Evolutionary conservation across 1,140 invertebrate genomes (phyloP).

Genomic region (Myzus persicae): DNA sequence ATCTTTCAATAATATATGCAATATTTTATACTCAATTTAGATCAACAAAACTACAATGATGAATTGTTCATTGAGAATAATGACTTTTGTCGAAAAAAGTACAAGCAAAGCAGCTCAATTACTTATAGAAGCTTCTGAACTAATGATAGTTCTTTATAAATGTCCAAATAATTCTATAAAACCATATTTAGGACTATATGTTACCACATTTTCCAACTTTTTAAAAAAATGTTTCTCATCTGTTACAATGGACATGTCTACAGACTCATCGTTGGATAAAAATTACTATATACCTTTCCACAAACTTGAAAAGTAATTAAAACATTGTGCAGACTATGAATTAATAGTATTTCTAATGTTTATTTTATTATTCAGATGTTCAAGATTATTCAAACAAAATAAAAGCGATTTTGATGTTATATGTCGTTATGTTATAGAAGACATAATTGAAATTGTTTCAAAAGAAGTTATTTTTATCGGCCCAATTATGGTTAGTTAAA

Average conservation of each 20-base stretch:
- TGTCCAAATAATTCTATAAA: conserved; percentile 30
- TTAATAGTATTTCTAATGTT: not conserved
- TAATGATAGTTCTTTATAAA: conserved; percentile 43
- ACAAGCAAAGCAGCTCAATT: not conserved
- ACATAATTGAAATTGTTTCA: not conserved
- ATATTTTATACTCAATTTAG: not conserved
- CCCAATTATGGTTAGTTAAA: not conserved
- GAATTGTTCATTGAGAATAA: conserved; percentile 26
- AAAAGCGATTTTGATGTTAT: not conserved
- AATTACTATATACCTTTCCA: not conserved
- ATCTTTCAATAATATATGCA: not conserved
- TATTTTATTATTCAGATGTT: conserved; percentile 9
- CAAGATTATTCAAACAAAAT: conserved; percentile 31
- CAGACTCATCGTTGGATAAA: not conserved
- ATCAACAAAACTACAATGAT: not conserved
- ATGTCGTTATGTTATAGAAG: not conserved
- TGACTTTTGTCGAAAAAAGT: conserved; percentile 21
- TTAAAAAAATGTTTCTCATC: conserved; percentile 26
- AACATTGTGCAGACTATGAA: not conserved
- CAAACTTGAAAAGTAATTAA: conserved; percentile 42
- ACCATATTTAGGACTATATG: not conserved
- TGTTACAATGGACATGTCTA: not conserved
- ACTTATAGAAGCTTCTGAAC: conserved; percentile 24
- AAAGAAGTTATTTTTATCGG: too few species aligned
- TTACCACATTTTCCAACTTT: not conserved